Percentiles rank a stretch among this genome's conserved stretches.
These are phyloP conservation scores for Xestia sexstrigata DNA, from an alignment of 2,888 invertebrate species.

Conservation along the genomic window DNA sequence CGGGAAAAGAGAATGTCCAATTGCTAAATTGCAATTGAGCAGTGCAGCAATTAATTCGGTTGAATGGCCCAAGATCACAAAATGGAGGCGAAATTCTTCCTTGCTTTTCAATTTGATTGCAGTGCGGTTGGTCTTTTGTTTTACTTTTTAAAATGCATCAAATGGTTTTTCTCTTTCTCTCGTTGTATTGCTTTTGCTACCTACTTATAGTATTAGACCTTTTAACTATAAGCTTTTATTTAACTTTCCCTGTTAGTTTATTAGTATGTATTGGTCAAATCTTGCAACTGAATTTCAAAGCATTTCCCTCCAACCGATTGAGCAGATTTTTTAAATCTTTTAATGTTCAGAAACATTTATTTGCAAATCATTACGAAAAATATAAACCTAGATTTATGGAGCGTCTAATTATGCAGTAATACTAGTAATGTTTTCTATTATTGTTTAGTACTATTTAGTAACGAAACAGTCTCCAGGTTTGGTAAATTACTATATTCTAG, in stretches of 20 bases:
- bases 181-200: background rate
- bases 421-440: background rate
- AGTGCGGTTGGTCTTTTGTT: conserved; percentile 28
- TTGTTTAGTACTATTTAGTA: background rate
- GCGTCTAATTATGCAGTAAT: background rate
- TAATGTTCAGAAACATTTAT: background rate
- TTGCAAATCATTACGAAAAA: background rate
- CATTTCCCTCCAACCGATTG: too few relatives aligned
- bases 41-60: conserved; percentile 60
- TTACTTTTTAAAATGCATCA: conserved; percentile 17
- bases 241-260: too few relatives aligned
- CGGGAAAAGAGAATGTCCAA: conserved; percentile 51
- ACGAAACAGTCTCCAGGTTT: background rate
- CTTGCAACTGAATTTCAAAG: too few relatives aligned
- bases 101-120: conserved; percentile 48
- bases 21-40: conserved; percentile 65
- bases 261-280: too few relatives aligned
- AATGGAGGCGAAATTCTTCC: conserved; percentile 51
- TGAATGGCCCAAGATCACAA: conserved; percentile 54
- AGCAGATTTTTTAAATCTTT: background rate
- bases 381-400: background rate
- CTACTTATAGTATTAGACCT: background rate
- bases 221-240: too few relatives aligned
- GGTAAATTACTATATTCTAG: background rate
- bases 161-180: conserved; percentile 6